Evolutionary conservation across 2,797 vertebrate genomes (phyloP), one percentile per base, ranked within the genome.

Genomic region (Sardinella longiceps): DNA sequence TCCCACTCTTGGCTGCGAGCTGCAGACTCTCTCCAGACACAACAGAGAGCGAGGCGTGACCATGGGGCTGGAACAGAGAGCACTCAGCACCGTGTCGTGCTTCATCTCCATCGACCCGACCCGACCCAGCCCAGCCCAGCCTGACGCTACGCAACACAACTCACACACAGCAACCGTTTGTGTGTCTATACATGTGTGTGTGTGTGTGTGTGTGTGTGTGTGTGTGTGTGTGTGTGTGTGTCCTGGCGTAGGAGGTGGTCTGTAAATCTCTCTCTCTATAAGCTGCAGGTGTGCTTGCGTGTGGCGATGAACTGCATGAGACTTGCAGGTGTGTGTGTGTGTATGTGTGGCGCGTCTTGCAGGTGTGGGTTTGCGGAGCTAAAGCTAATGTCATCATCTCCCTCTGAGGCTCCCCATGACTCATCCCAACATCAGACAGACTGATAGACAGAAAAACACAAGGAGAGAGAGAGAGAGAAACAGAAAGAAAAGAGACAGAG

Each of bases 321-420:
- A 33, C 33, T 74, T 74, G 33, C 66, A 30, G 66, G 60, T 28
- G 25, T 28, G n/a, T 63, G n/a, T 33, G 45, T 43, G 82, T 82
- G 83, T 70, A 39, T 50, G 50, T 9, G n/a, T 81, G 70, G 50
- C 82, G 25, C 85, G 63, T 28, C 12, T 81, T 81, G 63, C 33
- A 7, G 77, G 28, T 77, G 30, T 37, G 30, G 30, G 30, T 74
- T 37, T 74, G 15, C 20, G 30, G 33, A 74, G 66, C 18, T 74
- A 30, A 30, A 1, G 66, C 33, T 37, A 37, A 74, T 74, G 66
- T 15, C 66, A 74, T 74, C 66, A 33, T 18, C 66, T 74, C 30
- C 30, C 66, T 74, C 30, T 74, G 66, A 74, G 66, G 66, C 66
- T 20, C 66, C 30, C 18, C 6, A 9, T 77, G 70, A 77, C 70